phyloP scores from a whole-genome alignment of 2,797 vertebrate species.

The Catharus ustulatus region DNA sequence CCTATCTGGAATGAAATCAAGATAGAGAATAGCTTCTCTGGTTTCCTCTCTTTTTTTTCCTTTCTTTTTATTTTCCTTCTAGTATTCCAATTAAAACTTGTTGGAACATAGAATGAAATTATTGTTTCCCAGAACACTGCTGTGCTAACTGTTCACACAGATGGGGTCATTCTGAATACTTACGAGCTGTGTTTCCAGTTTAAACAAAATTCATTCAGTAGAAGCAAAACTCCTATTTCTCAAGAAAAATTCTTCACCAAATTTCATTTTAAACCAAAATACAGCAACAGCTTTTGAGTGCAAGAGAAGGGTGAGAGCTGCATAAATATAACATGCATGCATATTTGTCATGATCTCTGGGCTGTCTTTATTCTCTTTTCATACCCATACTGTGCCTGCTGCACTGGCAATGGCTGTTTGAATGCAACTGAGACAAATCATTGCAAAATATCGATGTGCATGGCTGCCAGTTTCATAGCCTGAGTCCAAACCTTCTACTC shows the following conservation, averaged over 20 bases:
- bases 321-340: conserved; percentile 35
- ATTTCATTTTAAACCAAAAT: neutral
- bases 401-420: neutral
- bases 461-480: neutral
- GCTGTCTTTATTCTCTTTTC: neutral
- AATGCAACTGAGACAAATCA: neutral
- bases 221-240: neutral
- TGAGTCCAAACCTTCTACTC: neutral
- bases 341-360: neutral
- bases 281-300: conserved; percentile 22
- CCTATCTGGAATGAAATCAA: neutral
- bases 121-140: neutral
- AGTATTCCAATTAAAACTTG: neutral
- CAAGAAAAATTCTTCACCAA: conserved; percentile 11
- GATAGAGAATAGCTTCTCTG: neutral
- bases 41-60: neutral
- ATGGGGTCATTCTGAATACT: conserved; percentile 1
- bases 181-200: neutral
- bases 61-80: neutral
- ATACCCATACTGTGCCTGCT: neutral
- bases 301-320: conserved; percentile 34
- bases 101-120: neutral
- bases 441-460: neutral
- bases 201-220: neutral
- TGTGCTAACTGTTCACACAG: conserved; percentile 11